Evolutionary conservation across 2,113 vertebrate species (phyloP).

Genomic region (Oryzias celebensis): DNA sequence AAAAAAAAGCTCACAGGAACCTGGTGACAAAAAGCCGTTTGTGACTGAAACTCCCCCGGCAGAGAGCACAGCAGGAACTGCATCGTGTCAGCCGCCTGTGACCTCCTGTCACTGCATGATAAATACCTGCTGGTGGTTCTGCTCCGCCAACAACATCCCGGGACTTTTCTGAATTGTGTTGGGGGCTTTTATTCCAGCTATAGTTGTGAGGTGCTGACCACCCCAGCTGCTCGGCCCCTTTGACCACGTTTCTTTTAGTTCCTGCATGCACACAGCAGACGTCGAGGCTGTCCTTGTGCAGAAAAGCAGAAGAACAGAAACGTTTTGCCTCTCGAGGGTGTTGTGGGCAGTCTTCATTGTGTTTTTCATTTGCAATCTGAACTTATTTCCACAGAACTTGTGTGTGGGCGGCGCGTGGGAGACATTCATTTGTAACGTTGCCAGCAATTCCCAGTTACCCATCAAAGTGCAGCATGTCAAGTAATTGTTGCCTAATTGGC

Average conservation of each 20-base stretch:
- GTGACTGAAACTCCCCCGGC: slow-evolving; percentile 12
- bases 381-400: slow-evolving; percentile 12
- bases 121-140: slow-evolving; percentile 54
- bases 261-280: slow-evolving; percentile 82
- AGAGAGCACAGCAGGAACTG: slow-evolving; percentile 21
- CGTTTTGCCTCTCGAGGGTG: slow-evolving; percentile 73
- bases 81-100: slow-evolving; percentile 36
- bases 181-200: slow-evolving; percentile 46
- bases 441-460: slow-evolving; percentile 50
- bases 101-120: slow-evolving; percentile 63
- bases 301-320: slow-evolving; percentile 70
- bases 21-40: slow-evolving; percentile 11
- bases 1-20: neutral
- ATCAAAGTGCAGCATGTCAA: slow-evolving; percentile 47
- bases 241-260: slow-evolving; percentile 76
- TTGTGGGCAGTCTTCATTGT: slow-evolving; percentile 20
- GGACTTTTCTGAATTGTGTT: slow-evolving; percentile 27
- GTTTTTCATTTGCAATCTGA: slow-evolving; percentile 17
- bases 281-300: slow-evolving; percentile 26
- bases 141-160: slow-evolving; percentile 17
- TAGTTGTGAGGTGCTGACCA: slow-evolving; percentile 70
- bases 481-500: slow-evolving; percentile 74
- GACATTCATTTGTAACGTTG: slow-evolving; percentile 37
- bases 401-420: slow-evolving; percentile 26
- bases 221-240: slow-evolving; percentile 75